A percentile compares a stretch with the other conserved stretches of the same genome.
Conservation (phyloP, 2,113 vertebrate genomes). For the Pimephales promelas region DNA sequence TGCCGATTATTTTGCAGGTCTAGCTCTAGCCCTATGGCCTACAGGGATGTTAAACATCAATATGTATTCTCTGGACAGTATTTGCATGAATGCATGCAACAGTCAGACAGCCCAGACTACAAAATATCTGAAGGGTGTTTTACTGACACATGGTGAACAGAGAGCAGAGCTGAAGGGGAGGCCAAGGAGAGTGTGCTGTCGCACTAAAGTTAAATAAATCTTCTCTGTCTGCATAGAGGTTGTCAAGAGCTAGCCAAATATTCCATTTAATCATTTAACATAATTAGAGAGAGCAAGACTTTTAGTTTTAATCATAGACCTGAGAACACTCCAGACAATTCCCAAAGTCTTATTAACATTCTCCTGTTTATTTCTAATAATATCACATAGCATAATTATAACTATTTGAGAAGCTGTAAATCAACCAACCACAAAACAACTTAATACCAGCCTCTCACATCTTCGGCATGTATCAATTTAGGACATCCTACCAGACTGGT, state of each 20-base stretch:
- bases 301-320: background rate
- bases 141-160: slow-evolving; percentile 44
- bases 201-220: slow-evolving; percentile 25
- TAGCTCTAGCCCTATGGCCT: background rate
- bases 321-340: background rate
- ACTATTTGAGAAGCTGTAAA: slow-evolving; percentile 4
- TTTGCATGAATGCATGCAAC: background rate
- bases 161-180: slow-evolving; percentile 3
- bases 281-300: slow-evolving; percentile 12
- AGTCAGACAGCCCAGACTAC: background rate
- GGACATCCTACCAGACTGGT: background rate
- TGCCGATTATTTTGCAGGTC: too few relatives aligned
- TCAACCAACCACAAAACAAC: background rate
- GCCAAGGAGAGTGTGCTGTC: background rate
- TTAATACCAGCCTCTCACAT: background rate
- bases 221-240: background rate
- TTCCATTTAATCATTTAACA: slow-evolving; percentile 22
- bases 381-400: background rate
- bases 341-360: background rate
- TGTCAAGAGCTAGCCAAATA: slow-evolving; percentile 22
- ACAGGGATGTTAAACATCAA: background rate
- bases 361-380: background rate
- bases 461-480: background rate
- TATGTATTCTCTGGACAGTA: background rate
- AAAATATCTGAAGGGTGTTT: background rate